Evolutionary conservation across 2,888 invertebrate genomes (phyloP).

Genomic region (Drosophila demipolita): DNA sequence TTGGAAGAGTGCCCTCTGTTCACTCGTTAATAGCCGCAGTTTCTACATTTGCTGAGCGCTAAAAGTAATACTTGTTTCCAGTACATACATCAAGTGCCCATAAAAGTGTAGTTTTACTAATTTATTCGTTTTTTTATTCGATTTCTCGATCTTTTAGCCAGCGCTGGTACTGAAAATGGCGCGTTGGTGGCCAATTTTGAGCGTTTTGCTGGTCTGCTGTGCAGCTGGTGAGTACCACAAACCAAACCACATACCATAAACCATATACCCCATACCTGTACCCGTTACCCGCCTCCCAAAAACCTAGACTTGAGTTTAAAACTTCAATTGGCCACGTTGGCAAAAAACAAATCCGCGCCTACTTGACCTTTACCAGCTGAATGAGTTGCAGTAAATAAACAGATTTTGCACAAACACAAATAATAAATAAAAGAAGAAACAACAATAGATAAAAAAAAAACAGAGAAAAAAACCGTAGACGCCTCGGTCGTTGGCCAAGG

Average conservation of each 20-base stretch:
- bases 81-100: conserved; percentile 27
- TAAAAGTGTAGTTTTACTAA: conserved; percentile 52
- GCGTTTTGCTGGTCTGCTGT: conserved; percentile 82
- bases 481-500: conserved; percentile 64
- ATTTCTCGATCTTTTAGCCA: conserved; percentile 65
- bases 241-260: conserved; percentile 1
- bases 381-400: conserved; percentile 27
- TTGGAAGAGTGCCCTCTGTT: conserved; percentile 82
- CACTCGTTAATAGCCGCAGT: conserved; percentile 67
- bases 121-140: conserved; percentile 38
- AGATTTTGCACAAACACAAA: conserved; percentile 41
- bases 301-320: conserved; percentile 20
- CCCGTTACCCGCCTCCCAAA: not conserved
- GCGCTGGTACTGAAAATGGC: conserved; percentile 81
- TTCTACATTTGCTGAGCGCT: conserved; percentile 58
- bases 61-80: conserved; percentile 46
- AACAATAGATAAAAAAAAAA: conserved; percentile 19
- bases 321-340: conserved; percentile 53
- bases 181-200: conserved; percentile 83
- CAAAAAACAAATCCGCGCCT: conserved; percentile 24
- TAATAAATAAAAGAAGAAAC: conserved; percentile 3
- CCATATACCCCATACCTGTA: not conserved
- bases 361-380: conserved; percentile 69
- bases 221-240: conserved; percentile 81
- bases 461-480: conserved; percentile 21